A percentile compares a stretch with the other conserved stretches of the same genome.
These are phyloP conservation scores for Clarias magur DNA, from an alignment of 2,113 vertebrate species.

Conservation along the genomic window DNA sequence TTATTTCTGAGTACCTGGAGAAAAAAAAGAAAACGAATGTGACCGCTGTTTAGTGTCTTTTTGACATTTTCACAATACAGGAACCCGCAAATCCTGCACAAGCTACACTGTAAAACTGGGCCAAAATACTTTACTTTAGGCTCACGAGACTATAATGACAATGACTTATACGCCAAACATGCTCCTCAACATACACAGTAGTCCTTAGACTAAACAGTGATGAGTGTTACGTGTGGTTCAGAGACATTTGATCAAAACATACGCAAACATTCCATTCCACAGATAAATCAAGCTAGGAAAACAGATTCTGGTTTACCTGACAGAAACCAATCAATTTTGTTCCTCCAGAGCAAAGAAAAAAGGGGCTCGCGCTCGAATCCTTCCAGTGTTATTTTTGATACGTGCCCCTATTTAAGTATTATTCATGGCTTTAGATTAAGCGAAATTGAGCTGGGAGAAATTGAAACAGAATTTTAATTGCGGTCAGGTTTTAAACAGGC, in stretches of 20 bases:
- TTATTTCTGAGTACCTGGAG: slow-evolving; percentile 18
- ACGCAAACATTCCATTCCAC: slow-evolving; percentile 48
- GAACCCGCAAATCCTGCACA: slow-evolving; percentile 1
- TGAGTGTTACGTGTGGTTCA: slow-evolving; percentile 53
- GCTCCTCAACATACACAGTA: slow-evolving; percentile 53
- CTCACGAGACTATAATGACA: slow-evolving; percentile 42
- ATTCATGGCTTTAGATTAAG: slow-evolving; percentile 55
- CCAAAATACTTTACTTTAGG: slow-evolving; percentile 34
- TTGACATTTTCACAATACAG: slow-evolving; percentile 41
- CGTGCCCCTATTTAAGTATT: slow-evolving; percentile 18
- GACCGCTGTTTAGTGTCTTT: slow-evolving; percentile 25
- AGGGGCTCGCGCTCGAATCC: neutral
- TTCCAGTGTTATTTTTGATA: slow-evolving; percentile 15
- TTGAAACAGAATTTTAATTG: slow-evolving; percentile 66
- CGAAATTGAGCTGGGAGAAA: slow-evolving; percentile 55
- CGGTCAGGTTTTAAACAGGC: slow-evolving; percentile 60
- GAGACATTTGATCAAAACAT: slow-evolving; percentile 55
- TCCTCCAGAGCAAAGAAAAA: slow-evolving; percentile 17
- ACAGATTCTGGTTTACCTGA: slow-evolving; percentile 42
- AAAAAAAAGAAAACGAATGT: neutral
- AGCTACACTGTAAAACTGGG: slow-evolving; percentile 18
- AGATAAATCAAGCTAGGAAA: slow-evolving; percentile 52
- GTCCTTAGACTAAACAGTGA: slow-evolving; percentile 57
- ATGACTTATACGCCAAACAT: slow-evolving; percentile 43
- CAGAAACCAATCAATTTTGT: slow-evolving; percentile 36